Conservation (phyloP, 2,113 vertebrate species). For the Silurus asotus region DNA sequence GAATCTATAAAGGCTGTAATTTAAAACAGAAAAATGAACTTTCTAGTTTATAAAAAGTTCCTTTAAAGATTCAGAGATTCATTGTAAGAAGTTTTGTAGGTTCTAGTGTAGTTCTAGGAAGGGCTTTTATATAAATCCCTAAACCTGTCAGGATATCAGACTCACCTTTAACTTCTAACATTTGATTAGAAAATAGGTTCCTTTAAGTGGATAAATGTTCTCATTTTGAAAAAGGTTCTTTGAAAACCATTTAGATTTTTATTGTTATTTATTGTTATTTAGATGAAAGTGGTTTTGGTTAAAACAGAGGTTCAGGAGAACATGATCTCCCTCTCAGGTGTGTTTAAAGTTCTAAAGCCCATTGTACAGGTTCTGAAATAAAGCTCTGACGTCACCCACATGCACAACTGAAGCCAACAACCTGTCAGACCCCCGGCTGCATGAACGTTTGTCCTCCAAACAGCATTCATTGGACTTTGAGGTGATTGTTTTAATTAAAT, state of each 20-base stretch:
- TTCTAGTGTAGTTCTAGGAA: no score
- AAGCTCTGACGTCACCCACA: constrained; percentile 55
- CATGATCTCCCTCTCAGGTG: neutral
- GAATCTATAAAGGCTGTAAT: no score
- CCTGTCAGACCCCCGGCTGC: constrained; percentile 57
- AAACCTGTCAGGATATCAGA: neutral
- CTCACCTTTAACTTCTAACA: neutral
- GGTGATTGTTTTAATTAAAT: constrained; percentile 64
- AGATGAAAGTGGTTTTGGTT: neutral
- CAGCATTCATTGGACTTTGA: constrained; percentile 58
- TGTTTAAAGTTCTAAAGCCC: neutral
- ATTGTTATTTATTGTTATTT: neutral
- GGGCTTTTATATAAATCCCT: no score
- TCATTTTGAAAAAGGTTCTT: neutral
- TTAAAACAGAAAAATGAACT: no score
- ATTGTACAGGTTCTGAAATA: neutral
- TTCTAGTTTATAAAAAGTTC: no score
- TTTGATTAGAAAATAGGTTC: neutral
- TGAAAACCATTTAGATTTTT: neutral
- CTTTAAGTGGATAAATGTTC: neutral
- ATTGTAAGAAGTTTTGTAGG: no score
- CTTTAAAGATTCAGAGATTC: no score
- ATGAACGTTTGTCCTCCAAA: constrained; percentile 60
- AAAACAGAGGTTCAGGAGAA: neutral
- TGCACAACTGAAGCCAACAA: constrained; percentile 60